These are phyloP conservation scores for Nudaria mundana DNA, from an alignment of 2,888 invertebrate genomes.

Conservation along the genomic window DNA sequence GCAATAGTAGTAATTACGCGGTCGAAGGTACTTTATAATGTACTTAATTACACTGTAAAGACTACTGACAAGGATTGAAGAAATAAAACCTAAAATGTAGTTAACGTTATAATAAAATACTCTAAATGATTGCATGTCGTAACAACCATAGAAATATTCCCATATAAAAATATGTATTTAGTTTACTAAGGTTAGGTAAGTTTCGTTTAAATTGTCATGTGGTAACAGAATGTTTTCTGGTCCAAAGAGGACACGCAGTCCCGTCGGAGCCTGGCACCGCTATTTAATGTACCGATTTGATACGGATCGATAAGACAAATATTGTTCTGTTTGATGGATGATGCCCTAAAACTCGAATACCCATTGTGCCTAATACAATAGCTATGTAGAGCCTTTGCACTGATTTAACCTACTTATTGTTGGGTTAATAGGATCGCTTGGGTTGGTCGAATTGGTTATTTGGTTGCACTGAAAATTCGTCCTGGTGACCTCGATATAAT, in stretches of 20 bases:
- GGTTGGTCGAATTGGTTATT: slow-evolving; percentile 8
- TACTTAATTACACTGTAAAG: too few species aligned
- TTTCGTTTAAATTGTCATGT: slow-evolving; percentile 15
- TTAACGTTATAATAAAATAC: too few species aligned
- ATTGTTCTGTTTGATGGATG: slow-evolving; percentile 72
- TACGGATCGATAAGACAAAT: slow-evolving; percentile 69
- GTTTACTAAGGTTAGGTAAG: slow-evolving; percentile 28
- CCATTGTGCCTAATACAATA: slow-evolving; percentile 49
- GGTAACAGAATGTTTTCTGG: slow-evolving; percentile 25
- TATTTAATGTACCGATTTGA: slow-evolving; percentile 42
- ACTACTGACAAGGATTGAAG: too few species aligned
- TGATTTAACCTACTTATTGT: slow-evolving; percentile 26
- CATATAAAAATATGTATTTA: slow-evolving; percentile 26
- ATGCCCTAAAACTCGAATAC: slow-evolving; percentile 37
- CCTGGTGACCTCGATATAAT: slow-evolving; percentile 5
- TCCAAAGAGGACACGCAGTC: slow-evolving; percentile 27
- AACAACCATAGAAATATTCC: slow-evolving; percentile 8
- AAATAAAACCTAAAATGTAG: too few species aligned
- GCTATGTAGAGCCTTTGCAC: slow-evolving; percentile 24
- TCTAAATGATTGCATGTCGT: slow-evolving; percentile 14
- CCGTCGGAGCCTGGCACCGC: slow-evolving; percentile 60
- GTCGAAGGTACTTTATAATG: too few species aligned
- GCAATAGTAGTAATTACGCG: too few species aligned
- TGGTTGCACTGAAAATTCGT: slow-evolving; percentile 3
- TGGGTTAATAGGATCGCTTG: slow-evolving; percentile 25